Evolutionary conservation across 1,140 invertebrate species (phyloP).

Genomic region (Meloidogyne exigua): DNA sequence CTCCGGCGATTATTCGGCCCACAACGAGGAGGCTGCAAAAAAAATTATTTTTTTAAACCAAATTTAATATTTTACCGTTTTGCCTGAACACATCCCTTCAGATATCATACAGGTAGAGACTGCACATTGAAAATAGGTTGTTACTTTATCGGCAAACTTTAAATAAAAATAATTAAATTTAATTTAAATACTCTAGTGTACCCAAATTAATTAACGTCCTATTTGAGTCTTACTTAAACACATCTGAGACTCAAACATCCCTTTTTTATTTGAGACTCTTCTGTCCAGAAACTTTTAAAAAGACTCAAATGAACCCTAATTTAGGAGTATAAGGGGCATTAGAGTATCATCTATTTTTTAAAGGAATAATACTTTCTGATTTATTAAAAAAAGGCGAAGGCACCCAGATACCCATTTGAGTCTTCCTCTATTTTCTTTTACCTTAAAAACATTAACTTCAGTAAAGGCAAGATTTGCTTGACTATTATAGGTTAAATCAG

Average conservation of each 20-base stretch:
- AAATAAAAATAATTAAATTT: conserved; percentile 23
- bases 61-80: conserved; percentile 44
- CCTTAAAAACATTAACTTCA: conserved; percentile 50
- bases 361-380: too few species aligned
- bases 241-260: not conserved
- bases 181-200: too few species aligned
- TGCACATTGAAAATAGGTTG: conserved; percentile 55
- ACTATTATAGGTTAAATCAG: conserved; percentile 61
- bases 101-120: conserved; percentile 59
- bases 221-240: too few species aligned
- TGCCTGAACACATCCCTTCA: conserved; percentile 61
- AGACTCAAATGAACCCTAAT: too few species aligned
- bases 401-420: conserved; percentile 17
- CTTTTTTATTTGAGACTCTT: too few species aligned
- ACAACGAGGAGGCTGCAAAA: conserved; percentile 57
- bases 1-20: conserved; percentile 39
- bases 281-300: too few species aligned
- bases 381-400: too few species aligned
- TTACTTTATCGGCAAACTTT: conserved; percentile 60
- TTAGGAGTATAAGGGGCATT: too few species aligned
- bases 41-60: not conserved
- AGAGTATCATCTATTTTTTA: too few species aligned
- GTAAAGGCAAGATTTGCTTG: conserved; percentile 59
- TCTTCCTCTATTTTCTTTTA: conserved; percentile 33
- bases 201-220: not conserved